Conservation (phyloP, 2,113 vertebrate species). For the Procapra przewalskii region DNA sequence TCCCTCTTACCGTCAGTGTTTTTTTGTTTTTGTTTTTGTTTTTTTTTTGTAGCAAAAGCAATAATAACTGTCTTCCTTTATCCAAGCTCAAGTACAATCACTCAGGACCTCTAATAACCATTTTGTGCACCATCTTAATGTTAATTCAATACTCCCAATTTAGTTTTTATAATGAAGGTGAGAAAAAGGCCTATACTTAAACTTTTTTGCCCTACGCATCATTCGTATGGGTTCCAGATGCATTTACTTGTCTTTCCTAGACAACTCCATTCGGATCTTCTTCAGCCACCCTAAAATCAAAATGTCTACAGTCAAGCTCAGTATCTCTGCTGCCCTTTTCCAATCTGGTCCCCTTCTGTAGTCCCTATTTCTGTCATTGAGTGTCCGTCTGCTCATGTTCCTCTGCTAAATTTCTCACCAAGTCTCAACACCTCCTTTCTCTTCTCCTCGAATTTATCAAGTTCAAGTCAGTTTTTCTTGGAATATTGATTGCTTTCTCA, state of each 20-base stretch:
- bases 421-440: not conserved
- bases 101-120: not conserved
- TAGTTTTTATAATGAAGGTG: not conserved
- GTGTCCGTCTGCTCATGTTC: not conserved
- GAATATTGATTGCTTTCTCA: not conserved
- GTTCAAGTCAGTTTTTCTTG: not conserved
- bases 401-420: not conserved
- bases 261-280: not conserved
- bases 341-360: not conserved
- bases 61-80: not conserved
- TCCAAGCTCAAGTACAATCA: not conserved
- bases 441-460: not conserved
- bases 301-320: not conserved
- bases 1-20: not conserved
- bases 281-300: not conserved
- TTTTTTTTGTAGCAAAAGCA: not conserved
- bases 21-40: not conserved
- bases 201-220: not conserved
- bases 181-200: not conserved
- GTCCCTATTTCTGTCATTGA: not conserved
- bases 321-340: not conserved
- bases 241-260: not conserved
- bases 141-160: not conserved
- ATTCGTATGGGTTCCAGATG: not conserved
- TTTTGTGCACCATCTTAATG: not conserved